phyloP scores from a whole-genome alignment of 2,113 vertebrate species.

The Miniopterus natalensis region DNA sequence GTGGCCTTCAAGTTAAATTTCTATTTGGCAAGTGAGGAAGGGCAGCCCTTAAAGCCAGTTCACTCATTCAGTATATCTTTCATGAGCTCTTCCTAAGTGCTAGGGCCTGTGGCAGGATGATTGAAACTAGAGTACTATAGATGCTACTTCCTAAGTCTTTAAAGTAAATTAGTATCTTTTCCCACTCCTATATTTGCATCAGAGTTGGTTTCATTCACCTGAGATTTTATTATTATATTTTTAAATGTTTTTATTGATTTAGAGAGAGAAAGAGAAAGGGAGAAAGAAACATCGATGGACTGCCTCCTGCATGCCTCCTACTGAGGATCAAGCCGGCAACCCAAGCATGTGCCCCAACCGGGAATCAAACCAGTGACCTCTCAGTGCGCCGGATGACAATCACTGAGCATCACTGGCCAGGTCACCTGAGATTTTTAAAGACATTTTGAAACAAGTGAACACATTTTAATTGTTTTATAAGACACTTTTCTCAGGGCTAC shows the following conservation, averaged over 20 bases:
- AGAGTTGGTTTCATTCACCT: slow-evolving; percentile 27
- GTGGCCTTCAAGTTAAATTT: slow-evolving; percentile 30
- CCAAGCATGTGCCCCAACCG: too few species aligned
- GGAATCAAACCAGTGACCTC: too few species aligned
- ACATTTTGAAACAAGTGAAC: neutral
- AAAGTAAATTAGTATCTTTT: slow-evolving; percentile 21
- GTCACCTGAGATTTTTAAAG: too few species aligned
- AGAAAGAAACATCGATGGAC: too few species aligned
- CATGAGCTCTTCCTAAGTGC: neutral
- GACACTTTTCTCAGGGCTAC: neutral
- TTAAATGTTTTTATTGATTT: neutral
- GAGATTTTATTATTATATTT: slow-evolving; percentile 22
- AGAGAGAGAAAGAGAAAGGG: too few species aligned
- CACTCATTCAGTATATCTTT: slow-evolving; percentile 19
- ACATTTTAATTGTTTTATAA: neutral
- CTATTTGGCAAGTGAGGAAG: neutral
- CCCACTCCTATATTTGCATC: neutral
- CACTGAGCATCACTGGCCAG: too few species aligned
- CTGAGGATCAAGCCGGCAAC: too few species aligned
- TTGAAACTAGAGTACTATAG: neutral
- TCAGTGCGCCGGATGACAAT: too few species aligned
- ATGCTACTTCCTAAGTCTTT: neutral
- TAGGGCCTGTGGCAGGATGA: neutral
- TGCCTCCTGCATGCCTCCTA: too few species aligned
- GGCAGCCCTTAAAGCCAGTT: neutral